Conservation (phyloP, 2,797 vertebrate genomes). For the Eptatretus atami region DNA sequence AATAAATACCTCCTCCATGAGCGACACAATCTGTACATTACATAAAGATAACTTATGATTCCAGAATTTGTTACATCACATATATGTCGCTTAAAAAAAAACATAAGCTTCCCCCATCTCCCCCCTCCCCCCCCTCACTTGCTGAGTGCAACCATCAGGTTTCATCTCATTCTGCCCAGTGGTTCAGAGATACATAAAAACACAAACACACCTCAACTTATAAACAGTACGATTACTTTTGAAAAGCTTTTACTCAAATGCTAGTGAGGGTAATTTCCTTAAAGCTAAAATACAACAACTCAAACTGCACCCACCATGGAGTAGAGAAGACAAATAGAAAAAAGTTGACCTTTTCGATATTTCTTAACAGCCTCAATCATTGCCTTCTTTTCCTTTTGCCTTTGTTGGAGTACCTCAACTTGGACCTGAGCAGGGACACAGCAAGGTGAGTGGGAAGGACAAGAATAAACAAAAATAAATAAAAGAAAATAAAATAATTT, state of each 20-base stretch:
- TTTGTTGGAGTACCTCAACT: slow-evolving; percentile 61
- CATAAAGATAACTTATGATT: too few species aligned
- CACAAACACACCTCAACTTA: not conserved
- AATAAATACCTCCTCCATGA: too few species aligned
- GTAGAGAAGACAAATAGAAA: not conserved
- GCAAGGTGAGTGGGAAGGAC: not conserved
- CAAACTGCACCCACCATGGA: not conserved
- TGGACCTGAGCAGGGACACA: slow-evolving; percentile 35
- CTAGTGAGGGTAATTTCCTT: too few species aligned
- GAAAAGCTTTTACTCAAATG: too few species aligned
- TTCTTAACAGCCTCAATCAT: slow-evolving; percentile 77
- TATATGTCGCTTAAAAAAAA: too few species aligned
- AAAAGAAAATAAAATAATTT: too few species aligned
- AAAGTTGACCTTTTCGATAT: slow-evolving; percentile 58
- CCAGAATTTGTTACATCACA: too few species aligned
- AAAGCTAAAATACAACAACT: not conserved
- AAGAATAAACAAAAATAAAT: too few species aligned
- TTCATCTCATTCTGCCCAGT: not conserved
- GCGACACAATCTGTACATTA: too few species aligned
- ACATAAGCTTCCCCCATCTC: too few species aligned
- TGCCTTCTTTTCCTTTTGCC: slow-evolving; percentile 62
- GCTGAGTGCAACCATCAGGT: not conserved
- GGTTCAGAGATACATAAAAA: too few species aligned
- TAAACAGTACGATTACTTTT: too few species aligned
- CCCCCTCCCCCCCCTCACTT: not conserved